Evolutionary conservation across 2,797 vertebrate genomes (phyloP).

Genomic region (Rhinatrema bivittatum): DNA sequence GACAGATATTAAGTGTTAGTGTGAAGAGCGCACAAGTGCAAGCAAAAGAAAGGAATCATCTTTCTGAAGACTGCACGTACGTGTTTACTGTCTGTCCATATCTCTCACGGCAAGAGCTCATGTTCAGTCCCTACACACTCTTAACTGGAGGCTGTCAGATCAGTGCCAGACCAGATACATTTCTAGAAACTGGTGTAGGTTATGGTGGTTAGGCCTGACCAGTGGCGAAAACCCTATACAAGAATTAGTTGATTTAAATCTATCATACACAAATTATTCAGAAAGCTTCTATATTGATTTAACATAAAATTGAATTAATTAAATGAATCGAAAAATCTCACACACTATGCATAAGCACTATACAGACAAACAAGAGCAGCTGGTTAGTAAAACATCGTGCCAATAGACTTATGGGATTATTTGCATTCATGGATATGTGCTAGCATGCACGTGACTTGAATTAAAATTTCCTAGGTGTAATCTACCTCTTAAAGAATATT

Average conservation of each 20-base stretch:
- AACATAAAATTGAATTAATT: not conserved
- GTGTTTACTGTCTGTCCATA: slow-evolving; percentile 22
- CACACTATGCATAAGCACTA: not conserved
- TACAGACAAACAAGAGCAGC: not conserved
- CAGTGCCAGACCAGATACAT: slow-evolving; percentile 35
- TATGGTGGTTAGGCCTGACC: slow-evolving; percentile 33
- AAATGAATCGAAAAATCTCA: not conserved
- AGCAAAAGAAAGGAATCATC: slow-evolving; percentile 13
- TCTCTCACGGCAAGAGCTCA: slow-evolving; percentile 25
- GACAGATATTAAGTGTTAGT: slow-evolving; percentile 16
- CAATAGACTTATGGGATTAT: no score
- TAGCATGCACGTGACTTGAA: no score
- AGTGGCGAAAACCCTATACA: slow-evolving; percentile 7
- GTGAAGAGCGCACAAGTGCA: slow-evolving; percentile 31
- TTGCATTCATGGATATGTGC: no score
- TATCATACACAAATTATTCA: slow-evolving; percentile 11
- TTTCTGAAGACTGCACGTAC: no score
- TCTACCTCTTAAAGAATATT: no score
- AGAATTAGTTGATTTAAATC: slow-evolving; percentile 22
- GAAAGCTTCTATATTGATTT: slow-evolving; percentile 21
- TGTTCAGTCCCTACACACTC: slow-evolving; percentile 37
- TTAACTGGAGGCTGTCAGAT: slow-evolving; percentile 32
- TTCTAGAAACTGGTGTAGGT: slow-evolving; percentile 36
- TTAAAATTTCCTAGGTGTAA: no score
- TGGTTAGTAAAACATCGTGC: not conserved